These are phyloP conservation scores for Cephus spinipes DNA, from an alignment of 2,888 invertebrate species.

Conservation along the genomic window DNA sequence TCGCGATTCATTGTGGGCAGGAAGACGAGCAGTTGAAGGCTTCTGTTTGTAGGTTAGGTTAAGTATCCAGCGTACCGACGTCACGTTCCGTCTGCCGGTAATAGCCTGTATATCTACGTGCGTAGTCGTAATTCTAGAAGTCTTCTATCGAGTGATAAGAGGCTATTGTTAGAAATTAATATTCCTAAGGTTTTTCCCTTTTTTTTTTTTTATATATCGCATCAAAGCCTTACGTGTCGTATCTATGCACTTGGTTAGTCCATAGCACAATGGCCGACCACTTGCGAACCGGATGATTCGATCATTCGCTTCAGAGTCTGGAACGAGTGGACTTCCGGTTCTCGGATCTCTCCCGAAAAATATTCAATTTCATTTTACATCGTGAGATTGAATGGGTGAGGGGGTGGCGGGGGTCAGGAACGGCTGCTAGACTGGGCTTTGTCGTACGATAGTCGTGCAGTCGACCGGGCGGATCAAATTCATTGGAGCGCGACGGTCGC, in stretches of 20 bases:
- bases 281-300: neutral
- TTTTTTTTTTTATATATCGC: neutral
- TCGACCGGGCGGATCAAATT: neutral
- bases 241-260: neutral
- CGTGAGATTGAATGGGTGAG: neutral
- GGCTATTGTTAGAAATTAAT: neutral
- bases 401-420: neutral
- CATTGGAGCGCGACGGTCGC: neutral
- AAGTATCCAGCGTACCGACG: neutral
- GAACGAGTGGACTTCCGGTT: neutral
- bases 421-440: neutral
- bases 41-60: neutral
- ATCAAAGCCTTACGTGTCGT: neutral
- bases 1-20: neutral
- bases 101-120: neutral
- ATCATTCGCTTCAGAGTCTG: neutral
- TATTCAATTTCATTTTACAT: neutral
- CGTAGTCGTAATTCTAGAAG: neutral
- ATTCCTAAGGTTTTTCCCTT: neutral
- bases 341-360: neutral
- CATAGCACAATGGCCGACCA: neutral
- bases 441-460: neutral
- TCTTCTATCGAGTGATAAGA: neutral
- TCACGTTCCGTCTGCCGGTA: neutral
- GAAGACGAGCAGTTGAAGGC: neutral